A percentile compares a stretch with the other conserved stretches of the same genome.
phyloP scores from a whole-genome alignment of 2,113 vertebrate genomes.

The Apaloderma vittatum region DNA sequence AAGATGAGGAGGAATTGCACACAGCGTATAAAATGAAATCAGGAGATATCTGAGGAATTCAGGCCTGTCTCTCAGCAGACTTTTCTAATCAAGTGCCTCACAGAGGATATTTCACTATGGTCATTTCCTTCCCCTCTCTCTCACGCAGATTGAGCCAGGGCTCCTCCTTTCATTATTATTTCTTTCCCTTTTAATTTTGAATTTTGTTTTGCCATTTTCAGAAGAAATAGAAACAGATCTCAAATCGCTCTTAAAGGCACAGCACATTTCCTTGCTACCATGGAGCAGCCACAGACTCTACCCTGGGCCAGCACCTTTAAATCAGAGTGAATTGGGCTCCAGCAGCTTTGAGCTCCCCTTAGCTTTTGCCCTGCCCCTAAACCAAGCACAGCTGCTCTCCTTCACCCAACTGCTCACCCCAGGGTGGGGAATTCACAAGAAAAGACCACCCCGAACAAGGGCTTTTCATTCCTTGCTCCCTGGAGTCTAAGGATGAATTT shows the following conservation, averaged over 20 bases:
- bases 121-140: background rate
- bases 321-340: background rate
- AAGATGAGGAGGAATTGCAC: conserved; percentile 70
- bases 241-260: conserved; percentile 9
- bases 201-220: conserved; percentile 41
- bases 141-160: background rate
- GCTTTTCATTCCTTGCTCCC: conserved; percentile 68
- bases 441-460: conserved; percentile 76
- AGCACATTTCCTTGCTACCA: background rate
- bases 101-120: conserved; percentile 45
- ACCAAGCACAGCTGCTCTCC: conserved; percentile 78
- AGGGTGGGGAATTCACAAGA: conserved; percentile 59
- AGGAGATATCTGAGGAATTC: conserved; percentile 74
- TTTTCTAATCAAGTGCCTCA: conserved; percentile 58
- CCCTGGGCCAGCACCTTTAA: conserved; percentile 26
- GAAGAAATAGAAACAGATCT: conserved; percentile 16
- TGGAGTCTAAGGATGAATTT: conserved; percentile 35
- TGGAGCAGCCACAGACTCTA: background rate
- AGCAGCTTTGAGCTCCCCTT: background rate
- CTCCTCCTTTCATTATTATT: conserved; percentile 16
- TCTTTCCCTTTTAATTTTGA: conserved; percentile 18
- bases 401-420: conserved; percentile 70
- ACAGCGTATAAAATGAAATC: conserved; percentile 49
- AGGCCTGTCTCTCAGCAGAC: conserved; percentile 66
- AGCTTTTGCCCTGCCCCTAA: conserved; percentile 57